Evolutionary conservation across 2,888 invertebrate genomes (phyloP).

Genomic region (Eudasyphora cyanicolor): DNA sequence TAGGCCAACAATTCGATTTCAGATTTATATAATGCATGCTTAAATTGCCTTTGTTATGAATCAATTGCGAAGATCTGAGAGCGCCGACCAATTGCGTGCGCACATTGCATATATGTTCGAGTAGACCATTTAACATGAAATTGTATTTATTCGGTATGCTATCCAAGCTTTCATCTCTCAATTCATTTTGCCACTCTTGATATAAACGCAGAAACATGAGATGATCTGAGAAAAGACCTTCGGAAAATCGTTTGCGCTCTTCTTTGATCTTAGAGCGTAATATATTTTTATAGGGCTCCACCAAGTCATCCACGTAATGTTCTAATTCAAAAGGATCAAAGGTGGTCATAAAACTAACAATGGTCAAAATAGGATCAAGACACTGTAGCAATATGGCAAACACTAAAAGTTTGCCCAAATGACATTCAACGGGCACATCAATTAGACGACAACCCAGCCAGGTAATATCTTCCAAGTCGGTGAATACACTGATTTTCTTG

Average conservation of each 20-base stretch:
- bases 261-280: conserved; percentile 73
- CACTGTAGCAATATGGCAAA: conserved; percentile 94
- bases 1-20: conserved; percentile 94
- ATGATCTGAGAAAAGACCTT: conserved; percentile 92
- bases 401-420: conserved; percentile 93
- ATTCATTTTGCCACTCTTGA: conserved; percentile 85
- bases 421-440: conserved; percentile 94
- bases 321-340: conserved; percentile 89
- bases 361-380: conserved; percentile 94
- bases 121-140: conserved; percentile 89
- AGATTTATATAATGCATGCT: conserved; percentile 90
- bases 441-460: conserved; percentile 88
- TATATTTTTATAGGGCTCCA: conserved; percentile 73
- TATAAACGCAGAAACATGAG: conserved; percentile 91
- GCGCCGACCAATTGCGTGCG: conserved; percentile 91
- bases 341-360: conserved; percentile 89
- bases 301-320: conserved; percentile 72
- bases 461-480: conserved; percentile 91
- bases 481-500: conserved; percentile 91
- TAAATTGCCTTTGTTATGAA: conserved; percentile 85
- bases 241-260: conserved; percentile 83
- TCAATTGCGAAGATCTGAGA: conserved; percentile 81
- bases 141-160: conserved; percentile 80
- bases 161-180: conserved; percentile 87
- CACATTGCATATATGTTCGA: conserved; percentile 93